phyloP scores from a whole-genome alignment of 2,797 vertebrate species.

The Poeciliopsis infans region DNA sequence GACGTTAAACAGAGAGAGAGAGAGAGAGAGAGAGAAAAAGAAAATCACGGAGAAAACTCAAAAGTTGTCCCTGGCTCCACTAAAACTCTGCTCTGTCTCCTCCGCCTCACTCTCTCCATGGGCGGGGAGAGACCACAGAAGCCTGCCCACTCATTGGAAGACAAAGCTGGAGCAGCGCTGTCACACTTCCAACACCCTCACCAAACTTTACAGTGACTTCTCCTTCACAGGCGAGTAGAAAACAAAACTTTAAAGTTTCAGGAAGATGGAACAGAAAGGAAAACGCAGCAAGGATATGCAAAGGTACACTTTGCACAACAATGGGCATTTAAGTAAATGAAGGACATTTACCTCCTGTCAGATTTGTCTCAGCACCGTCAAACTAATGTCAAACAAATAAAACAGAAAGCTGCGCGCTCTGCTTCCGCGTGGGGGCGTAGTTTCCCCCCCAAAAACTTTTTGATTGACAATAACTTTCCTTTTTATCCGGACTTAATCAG shows the following conservation, averaged over 20 bases:
- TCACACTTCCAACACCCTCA: slow-evolving; percentile 46
- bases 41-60: slow-evolving; percentile 60
- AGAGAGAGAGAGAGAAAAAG: slow-evolving; percentile 9
- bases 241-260: not conserved
- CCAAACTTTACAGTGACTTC: slow-evolving; percentile 51
- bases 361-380: not conserved
- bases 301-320: not conserved
- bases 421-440: slow-evolving; percentile 66
- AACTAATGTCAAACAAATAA: not conserved
- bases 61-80: slow-evolving; percentile 67
- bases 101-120: slow-evolving; percentile 75
- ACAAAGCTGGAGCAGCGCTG: slow-evolving; percentile 74
- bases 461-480: accelerated
- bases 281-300: not conserved
- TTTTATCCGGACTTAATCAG: not conserved
- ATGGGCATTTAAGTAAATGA: not conserved
- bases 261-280: not conserved
- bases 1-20: slow-evolving; percentile 23
- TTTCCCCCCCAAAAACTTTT: slow-evolving; percentile 48
- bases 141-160: slow-evolving; percentile 80
- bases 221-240: slow-evolving; percentile 29
- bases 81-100: slow-evolving; percentile 74
- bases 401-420: slow-evolving; percentile 33
- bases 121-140: slow-evolving; percentile 79
- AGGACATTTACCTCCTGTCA: not conserved